These are phyloP conservation scores for Leuciscus idus DNA, from an alignment of 2,113 vertebrate genomes.

Conservation along the genomic window DNA sequence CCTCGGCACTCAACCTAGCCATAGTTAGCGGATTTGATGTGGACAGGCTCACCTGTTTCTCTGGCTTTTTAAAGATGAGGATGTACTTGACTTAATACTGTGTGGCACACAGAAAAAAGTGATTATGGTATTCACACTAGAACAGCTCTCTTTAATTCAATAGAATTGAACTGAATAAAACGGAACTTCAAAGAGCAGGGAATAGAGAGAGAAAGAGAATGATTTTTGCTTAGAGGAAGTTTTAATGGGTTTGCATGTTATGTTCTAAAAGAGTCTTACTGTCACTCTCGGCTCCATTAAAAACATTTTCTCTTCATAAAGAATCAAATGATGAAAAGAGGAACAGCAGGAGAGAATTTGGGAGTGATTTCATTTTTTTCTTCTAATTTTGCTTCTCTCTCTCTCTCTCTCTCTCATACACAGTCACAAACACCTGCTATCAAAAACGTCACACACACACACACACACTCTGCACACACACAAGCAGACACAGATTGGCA, in stretches of 20 bases:
- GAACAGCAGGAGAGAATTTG: slow-evolving; percentile 38
- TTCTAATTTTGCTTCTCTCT: not conserved
- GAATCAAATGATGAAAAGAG: slow-evolving; percentile 37
- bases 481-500: slow-evolving; percentile 9
- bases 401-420: not conserved
- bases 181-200: not conserved
- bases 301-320: slow-evolving; percentile 30
- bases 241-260: slow-evolving; percentile 40
- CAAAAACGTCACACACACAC: slow-evolving; percentile 4
- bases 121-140: slow-evolving; percentile 26
- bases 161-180: slow-evolving; percentile 32
- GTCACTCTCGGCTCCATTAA: slow-evolving; percentile 36
- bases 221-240: slow-evolving; percentile 37
- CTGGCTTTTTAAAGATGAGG: slow-evolving; percentile 25
- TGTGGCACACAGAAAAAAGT: slow-evolving; percentile 30
- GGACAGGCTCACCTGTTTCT: slow-evolving; percentile 38
- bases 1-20: not conserved
- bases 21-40: not conserved
- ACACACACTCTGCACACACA: not conserved
- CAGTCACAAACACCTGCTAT: slow-evolving; percentile 21
- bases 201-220: slow-evolving; percentile 20
- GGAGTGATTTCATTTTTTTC: not conserved
- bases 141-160: slow-evolving; percentile 34
- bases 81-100: slow-evolving; percentile 42
- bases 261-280: slow-evolving; percentile 38